Conservation (phyloP, 1,140 invertebrate species). For the Neodiprion pinetum region DNA sequence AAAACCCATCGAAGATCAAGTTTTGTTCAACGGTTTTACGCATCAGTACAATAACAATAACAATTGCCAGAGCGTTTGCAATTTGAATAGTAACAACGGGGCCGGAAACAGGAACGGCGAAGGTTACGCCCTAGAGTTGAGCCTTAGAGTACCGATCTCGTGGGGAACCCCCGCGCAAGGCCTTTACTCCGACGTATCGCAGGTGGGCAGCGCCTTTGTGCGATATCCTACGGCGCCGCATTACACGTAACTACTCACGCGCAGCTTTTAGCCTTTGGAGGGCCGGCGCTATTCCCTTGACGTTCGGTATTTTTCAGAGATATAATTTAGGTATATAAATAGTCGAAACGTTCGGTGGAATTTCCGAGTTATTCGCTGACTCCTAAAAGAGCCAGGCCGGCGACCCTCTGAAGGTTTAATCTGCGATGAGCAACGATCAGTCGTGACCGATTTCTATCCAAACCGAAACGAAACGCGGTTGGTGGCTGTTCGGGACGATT, state of each 20-base stretch:
- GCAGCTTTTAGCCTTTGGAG: too few species aligned
- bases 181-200: conserved; percentile 41
- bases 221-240: conserved; percentile 51
- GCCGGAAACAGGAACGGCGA: conserved; percentile 26
- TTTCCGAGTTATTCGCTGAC: too few species aligned
- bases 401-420: too few species aligned
- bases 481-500: too few species aligned
- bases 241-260: conserved; percentile 34
- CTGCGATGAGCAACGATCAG: too few species aligned
- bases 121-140: conserved; percentile 49
- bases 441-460: too few species aligned
- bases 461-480: too few species aligned
- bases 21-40: conserved; percentile 30
- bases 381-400: too few species aligned
- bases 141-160: conserved; percentile 49
- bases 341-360: too few species aligned
- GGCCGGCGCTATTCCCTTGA: too few species aligned
- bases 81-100: conserved; percentile 43
- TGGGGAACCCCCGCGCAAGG: conserved; percentile 37
- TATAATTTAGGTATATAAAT: too few species aligned
- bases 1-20: conserved; percentile 44
- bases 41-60: conserved; percentile 42
- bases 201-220: conserved; percentile 52
- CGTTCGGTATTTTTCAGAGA: too few species aligned
- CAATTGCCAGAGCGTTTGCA: conserved; percentile 49